These are phyloP conservation scores for Laothoe populi DNA, from an alignment of 2,888 invertebrate genomes.

Conservation along the genomic window DNA sequence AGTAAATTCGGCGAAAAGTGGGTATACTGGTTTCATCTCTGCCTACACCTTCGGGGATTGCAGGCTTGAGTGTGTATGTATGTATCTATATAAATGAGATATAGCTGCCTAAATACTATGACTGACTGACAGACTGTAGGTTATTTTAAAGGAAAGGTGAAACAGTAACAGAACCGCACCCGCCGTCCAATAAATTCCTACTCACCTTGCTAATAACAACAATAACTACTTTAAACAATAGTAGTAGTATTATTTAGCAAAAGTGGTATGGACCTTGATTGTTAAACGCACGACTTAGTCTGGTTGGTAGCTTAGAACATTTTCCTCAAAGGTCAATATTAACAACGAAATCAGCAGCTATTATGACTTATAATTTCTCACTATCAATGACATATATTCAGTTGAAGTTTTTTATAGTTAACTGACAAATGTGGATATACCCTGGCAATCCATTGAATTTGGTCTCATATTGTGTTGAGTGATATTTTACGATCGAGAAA, in stretches of 20 bases:
- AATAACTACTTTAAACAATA: too few relatives aligned
- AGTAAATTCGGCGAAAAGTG: too few relatives aligned
- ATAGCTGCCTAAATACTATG: too few relatives aligned
- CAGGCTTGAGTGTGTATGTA: too few relatives aligned
- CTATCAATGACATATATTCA: background rate
- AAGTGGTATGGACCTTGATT: slow-evolving; percentile 15
- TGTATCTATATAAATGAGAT: too few relatives aligned
- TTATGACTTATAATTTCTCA: too few relatives aligned
- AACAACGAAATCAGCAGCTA: too few relatives aligned
- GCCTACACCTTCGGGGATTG: too few relatives aligned
- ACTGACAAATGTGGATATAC: background rate
- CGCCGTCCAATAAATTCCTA: background rate
- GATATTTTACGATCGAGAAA: background rate
- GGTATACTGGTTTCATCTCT: too few relatives aligned
- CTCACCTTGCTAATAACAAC: background rate
- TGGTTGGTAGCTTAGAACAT: slow-evolving; percentile 3
- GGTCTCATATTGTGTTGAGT: background rate
- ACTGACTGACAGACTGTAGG: too few relatives aligned
- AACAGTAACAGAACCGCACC: background rate
- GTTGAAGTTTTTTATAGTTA: background rate
- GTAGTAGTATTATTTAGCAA: slow-evolving; percentile 8
- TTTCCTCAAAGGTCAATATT: slow-evolving; percentile 15
- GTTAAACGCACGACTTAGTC: slow-evolving; percentile 19
- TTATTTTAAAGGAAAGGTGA: background rate
- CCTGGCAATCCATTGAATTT: background rate